phyloP scores from a whole-genome alignment of 2,888 invertebrate species.

The Amiota minor region DNA sequence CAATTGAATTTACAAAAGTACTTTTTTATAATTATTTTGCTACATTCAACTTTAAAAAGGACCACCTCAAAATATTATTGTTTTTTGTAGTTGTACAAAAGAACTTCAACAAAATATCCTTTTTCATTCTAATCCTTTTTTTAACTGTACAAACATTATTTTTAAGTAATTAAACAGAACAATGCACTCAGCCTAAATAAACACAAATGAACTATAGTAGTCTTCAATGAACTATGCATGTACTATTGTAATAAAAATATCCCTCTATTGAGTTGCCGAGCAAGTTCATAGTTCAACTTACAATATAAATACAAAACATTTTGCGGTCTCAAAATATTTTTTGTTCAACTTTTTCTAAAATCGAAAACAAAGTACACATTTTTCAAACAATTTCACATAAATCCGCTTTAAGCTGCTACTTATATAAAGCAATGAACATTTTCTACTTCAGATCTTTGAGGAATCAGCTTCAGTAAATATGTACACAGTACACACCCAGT shows the following conservation, averaged over 20 bases:
- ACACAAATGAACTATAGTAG: not conserved
- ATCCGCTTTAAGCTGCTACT: slow-evolving; percentile 12
- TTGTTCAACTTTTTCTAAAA: slow-evolving; percentile 5
- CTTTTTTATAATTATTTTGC: too few species aligned
- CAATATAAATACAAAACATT: not conserved
- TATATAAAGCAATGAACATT: not conserved
- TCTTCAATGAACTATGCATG: slow-evolving; percentile 3
- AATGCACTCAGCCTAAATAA: slow-evolving; percentile 24
- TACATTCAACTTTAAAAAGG: too few species aligned
- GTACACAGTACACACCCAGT: slow-evolving; percentile 1
- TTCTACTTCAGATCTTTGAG: not conserved
- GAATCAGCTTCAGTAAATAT: not conserved
- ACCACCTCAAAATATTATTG: too few species aligned
- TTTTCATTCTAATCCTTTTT: too few species aligned
- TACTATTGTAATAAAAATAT: too few species aligned
- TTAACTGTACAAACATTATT: slow-evolving; percentile 2
- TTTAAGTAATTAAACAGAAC: slow-evolving; percentile 25
- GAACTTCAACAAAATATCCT: too few species aligned
- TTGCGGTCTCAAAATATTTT: not conserved
- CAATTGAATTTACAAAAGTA: too few species aligned
- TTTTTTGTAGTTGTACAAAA: too few species aligned
- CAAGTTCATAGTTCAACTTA: not conserved
- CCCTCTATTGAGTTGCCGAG: too few species aligned
- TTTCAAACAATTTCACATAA: slow-evolving; percentile 3
- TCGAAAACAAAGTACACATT: not conserved